Evolutionary conservation across 2,888 invertebrate genomes (phyloP).

Genomic region (Eustalomyia histrio): DNA sequence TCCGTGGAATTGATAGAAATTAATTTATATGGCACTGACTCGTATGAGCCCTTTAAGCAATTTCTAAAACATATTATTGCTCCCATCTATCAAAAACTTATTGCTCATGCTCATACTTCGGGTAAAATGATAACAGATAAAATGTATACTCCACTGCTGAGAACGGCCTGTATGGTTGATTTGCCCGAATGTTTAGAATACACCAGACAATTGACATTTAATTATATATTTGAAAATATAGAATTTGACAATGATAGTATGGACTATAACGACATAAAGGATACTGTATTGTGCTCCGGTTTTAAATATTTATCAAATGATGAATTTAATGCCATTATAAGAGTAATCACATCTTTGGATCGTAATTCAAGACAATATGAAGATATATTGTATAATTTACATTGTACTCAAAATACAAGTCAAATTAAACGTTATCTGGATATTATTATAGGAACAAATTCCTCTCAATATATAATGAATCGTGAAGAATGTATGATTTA

Average conservation of each 20-base stretch:
- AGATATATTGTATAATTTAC: conserved; percentile 74
- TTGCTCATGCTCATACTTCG: conserved; percentile 35
- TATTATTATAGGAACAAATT: conserved; percentile 72
- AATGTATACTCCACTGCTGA: conserved; percentile 67
- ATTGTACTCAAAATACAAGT: conserved; percentile 71
- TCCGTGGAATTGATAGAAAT: conserved; percentile 68
- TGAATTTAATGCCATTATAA: conserved; percentile 71
- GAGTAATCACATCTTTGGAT: conserved; percentile 66
- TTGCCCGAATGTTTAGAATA: conserved; percentile 73
- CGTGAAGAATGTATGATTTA: conserved; percentile 73
- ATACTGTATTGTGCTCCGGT: conserved; percentile 73
- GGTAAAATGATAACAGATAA: conserved; percentile 47
- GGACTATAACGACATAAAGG: conserved; percentile 69
- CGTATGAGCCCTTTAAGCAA: conserved; percentile 70
- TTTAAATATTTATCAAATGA: conserved; percentile 69
- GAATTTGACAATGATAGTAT: conserved; percentile 62
- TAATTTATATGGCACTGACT: conserved; percentile 70
- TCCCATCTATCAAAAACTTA: conserved; percentile 69
- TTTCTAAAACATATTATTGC: conserved; percentile 72
- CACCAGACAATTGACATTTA: conserved; percentile 68
- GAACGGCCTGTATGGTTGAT: conserved; percentile 73
- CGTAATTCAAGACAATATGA: conserved; percentile 68
- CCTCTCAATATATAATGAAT: conserved; percentile 69
- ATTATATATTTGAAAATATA: conserved; percentile 70
- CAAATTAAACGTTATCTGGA: conserved; percentile 72